These are phyloP conservation scores for Leucosticte australis DNA, from an alignment of 2,113 vertebrate species.

Conservation along the genomic window DNA sequence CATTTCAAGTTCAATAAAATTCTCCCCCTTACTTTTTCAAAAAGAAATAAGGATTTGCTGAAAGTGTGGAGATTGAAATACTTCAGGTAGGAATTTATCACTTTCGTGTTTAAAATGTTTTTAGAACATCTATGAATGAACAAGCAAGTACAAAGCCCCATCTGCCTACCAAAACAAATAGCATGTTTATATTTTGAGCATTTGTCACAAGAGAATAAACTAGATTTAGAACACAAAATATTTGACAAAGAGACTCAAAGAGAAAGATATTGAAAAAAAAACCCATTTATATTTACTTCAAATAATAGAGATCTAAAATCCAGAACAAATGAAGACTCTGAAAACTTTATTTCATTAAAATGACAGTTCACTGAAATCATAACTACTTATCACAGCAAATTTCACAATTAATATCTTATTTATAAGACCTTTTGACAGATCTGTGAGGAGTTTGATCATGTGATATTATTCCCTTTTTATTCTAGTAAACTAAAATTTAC, in stretches of 20 bases:
- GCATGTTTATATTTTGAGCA: not conserved
- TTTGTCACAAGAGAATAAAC: not conserved
- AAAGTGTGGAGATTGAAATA: not conserved
- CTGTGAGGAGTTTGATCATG: not conserved
- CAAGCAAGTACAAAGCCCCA: not conserved
- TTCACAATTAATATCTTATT: not conserved
- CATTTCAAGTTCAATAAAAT: not conserved
- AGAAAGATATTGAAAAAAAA: not conserved
- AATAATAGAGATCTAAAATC: not conserved
- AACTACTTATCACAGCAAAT: not conserved
- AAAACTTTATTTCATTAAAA: not conserved
- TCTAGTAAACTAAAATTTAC: not conserved
- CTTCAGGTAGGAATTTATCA: not conserved
- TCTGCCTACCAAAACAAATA: not conserved
- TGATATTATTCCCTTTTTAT: not conserved
- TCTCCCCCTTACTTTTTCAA: not conserved
- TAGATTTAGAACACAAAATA: not conserved
- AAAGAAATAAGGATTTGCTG: not conserved
- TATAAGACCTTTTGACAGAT: not conserved
- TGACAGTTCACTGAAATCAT: not conserved
- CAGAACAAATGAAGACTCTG: not conserved
- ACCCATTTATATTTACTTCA: not conserved
- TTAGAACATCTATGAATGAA: not conserved
- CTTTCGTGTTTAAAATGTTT: not conserved
- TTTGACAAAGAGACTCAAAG: not conserved